These are phyloP conservation scores for Psittacula echo DNA, from an alignment of 2,797 vertebrate species.

Conservation along the genomic window DNA sequence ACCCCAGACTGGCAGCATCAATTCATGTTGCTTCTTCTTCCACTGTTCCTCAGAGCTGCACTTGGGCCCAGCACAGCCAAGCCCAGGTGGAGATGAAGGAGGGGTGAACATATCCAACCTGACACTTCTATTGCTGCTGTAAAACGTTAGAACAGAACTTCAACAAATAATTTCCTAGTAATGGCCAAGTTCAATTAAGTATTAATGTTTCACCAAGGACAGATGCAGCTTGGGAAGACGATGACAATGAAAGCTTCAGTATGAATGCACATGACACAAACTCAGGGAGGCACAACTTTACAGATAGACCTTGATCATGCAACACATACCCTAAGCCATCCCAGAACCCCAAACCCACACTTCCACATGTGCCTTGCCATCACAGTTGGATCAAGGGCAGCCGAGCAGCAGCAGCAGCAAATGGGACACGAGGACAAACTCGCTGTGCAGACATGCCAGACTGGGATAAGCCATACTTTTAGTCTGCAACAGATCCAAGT, in stretches of 20 bases:
- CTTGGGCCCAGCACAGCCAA: background rate
- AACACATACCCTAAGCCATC: background rate
- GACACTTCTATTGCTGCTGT: background rate
- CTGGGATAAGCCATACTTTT: background rate
- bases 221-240: background rate
- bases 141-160: background rate
- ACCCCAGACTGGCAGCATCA: background rate
- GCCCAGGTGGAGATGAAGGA: background rate
- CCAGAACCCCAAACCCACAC: background rate
- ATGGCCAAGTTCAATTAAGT: background rate
- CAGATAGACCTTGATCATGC: background rate
- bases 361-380: background rate
- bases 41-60: rapidly evolving
- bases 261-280: background rate
- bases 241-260: background rate
- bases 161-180: background rate
- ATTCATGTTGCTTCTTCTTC: rapidly evolving
- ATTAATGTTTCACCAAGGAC: background rate
- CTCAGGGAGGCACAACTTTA: background rate
- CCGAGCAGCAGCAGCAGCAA: background rate
- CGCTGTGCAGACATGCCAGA: rapidly evolving
- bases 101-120: background rate
- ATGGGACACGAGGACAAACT: background rate
- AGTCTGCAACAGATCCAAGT: background rate
- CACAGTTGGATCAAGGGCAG: background rate